These are phyloP conservation scores for Esox niger DNA, from an alignment of 2,113 vertebrate species.

Conservation along the genomic window DNA sequence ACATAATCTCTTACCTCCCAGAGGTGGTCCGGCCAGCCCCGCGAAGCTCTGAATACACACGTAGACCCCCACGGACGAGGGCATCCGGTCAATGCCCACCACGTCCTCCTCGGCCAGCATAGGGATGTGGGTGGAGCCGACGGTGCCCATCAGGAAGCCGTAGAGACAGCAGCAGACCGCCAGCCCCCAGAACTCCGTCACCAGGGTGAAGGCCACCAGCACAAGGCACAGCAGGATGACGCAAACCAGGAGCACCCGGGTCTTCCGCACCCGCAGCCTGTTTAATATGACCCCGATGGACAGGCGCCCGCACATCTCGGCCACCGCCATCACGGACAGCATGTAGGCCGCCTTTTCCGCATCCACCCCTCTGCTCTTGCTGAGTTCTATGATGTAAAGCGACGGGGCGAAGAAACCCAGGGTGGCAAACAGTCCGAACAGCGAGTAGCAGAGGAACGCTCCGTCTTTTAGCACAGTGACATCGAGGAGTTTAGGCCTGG, in stretches of 20 bases:
- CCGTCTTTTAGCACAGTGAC: slow-evolving; percentile 85
- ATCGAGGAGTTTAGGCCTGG: slow-evolving; percentile 76
- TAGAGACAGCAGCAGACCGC: slow-evolving; percentile 84
- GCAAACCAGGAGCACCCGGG: slow-evolving; percentile 86
- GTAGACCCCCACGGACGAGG: slow-evolving; percentile 90
- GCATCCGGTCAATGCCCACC: slow-evolving; percentile 88
- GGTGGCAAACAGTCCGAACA: slow-evolving; percentile 93
- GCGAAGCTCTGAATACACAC: slow-evolving; percentile 94
- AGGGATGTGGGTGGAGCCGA: slow-evolving; percentile 88
- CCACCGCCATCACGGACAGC: slow-evolving; percentile 85
- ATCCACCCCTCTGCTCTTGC: slow-evolving; percentile 81
- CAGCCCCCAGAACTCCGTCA: slow-evolving; percentile 83
- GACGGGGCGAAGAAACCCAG: slow-evolving; percentile 93
- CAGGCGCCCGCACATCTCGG: slow-evolving; percentile 86
- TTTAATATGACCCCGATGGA: slow-evolving; percentile 82
- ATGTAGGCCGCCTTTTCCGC: slow-evolving; percentile 81
- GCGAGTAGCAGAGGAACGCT: slow-evolving; percentile 87
- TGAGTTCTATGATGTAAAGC: slow-evolving; percentile 90
- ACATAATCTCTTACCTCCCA: slow-evolving; percentile 83
- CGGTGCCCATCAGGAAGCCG: slow-evolving; percentile 86
- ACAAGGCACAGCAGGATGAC: slow-evolving; percentile 75
- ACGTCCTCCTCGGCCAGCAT: slow-evolving; percentile 93
- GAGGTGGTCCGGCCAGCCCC: slow-evolving; percentile 91
- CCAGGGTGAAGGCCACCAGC: slow-evolving; percentile 85
- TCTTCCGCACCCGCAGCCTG: slow-evolving; percentile 79